Conservation (phyloP, 2,113 vertebrate genomes). For the Vanacampus margaritifer region DNA sequence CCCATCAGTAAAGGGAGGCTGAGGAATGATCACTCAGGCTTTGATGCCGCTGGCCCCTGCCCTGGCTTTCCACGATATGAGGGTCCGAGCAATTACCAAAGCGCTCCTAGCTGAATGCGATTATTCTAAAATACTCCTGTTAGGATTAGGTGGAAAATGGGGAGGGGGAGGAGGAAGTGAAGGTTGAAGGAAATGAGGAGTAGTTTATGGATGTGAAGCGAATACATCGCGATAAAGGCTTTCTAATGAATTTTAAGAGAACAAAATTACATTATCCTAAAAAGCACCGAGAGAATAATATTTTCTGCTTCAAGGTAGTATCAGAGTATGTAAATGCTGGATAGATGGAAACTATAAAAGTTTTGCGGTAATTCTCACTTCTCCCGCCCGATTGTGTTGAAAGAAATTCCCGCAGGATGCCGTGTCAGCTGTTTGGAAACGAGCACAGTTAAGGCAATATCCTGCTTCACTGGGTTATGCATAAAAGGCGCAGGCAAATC, state of each 20-base stretch:
- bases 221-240: not conserved
- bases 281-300: not conserved
- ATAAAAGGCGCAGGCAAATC: too few species aligned
- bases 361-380: not conserved
- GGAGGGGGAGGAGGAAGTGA: conserved; percentile 9
- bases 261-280: not conserved
- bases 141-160: conserved; percentile 34
- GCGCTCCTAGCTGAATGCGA: conserved; percentile 54
- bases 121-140: conserved; percentile 55
- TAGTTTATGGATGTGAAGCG: not conserved
- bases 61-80: conserved; percentile 63
- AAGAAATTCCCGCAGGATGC: not conserved
- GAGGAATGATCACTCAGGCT: conserved; percentile 67
- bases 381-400: not conserved
- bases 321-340: not conserved
- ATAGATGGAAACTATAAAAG: too few species aligned
- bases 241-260: not conserved
- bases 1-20: conserved; percentile 46
- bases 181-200: not conserved
- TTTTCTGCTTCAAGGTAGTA: not conserved
- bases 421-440: too few species aligned
- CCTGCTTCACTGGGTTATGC: too few species aligned
- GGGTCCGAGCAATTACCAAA: conserved; percentile 64
- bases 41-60: conserved; percentile 69
- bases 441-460: not conserved